These are phyloP conservation scores for Poeciliopsis gracilis DNA, from an alignment of 2,797 vertebrate genomes.

Conservation along the genomic window DNA sequence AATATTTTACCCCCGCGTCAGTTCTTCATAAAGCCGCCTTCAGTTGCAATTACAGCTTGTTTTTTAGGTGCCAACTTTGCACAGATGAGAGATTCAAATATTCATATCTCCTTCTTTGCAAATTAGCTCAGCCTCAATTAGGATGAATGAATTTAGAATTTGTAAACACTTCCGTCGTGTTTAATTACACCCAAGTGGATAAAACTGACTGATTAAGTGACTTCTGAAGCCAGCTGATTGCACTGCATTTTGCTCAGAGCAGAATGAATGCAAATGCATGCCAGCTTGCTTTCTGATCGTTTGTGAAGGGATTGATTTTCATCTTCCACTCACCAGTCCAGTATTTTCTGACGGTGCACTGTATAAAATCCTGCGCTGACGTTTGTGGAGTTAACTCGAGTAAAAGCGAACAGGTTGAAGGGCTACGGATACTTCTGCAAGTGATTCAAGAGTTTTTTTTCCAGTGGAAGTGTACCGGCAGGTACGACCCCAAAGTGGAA, in stretches of 20 bases:
- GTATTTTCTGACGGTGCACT: no score
- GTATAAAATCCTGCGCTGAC: neutral
- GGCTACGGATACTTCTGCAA: neutral
- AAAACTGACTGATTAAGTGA: neutral
- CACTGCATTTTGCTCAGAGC: neutral
- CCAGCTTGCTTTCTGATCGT: neutral
- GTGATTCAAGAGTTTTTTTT: neutral
- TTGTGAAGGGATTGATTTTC: neutral
- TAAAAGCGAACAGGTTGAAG: neutral
- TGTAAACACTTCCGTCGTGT: neutral
- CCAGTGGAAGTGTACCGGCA: neutral
- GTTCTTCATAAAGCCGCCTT: neutral
- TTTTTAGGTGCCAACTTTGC: neutral
- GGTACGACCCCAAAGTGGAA: constrained; percentile 4
- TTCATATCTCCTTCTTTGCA: neutral
- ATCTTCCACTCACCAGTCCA: neutral
- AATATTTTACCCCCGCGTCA: neutral
- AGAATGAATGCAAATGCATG: neutral
- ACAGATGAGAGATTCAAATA: neutral
- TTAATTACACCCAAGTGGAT: neutral
- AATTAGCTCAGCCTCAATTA: neutral
- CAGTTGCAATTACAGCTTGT: no score
- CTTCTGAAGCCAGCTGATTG: neutral
- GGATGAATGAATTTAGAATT: neutral
- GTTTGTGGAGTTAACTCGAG: neutral